Evolutionary conservation across 1,140 invertebrate species (phyloP), one percentile per base, ranked within the genome.

Genomic region (Sycophaga agraensis): DNA sequence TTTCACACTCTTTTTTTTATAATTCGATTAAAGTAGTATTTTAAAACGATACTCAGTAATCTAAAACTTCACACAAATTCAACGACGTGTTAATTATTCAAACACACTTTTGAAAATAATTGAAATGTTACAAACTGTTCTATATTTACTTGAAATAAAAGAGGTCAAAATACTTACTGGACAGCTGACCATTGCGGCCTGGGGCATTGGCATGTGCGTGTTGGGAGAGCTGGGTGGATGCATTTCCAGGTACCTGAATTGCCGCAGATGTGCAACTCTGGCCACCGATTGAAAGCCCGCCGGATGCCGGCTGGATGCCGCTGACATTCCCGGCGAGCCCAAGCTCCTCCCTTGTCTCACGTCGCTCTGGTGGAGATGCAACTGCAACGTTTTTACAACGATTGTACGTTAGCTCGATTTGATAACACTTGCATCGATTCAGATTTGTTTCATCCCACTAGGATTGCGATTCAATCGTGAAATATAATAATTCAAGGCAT

Each of bases 291-390:
- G 46, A n/a, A 16, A 14, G n/a, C 4, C 24, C 1, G 12, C 19
- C 19, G 5, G 28, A n/a, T 7, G 37, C 37, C 14, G 46, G 8
- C 5, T 11, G 5, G 24, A n/a, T 8, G 46, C n/a, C 8, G 12
- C 42, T 26, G 42, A 24, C 28, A 49, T 57, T 56, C 53, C 8
- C 73, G 61, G 66, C 68, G 37, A 71, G 66, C 14, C 68, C 74
- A 19, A 71, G 68, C 56, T 82, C 79, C 59, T 82, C 83, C 59
- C 76, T 77, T 59, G 70, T 68, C 22, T 74, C 78, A 68, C 81
- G 71, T 73, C 76, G 77, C 62, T 85, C 84, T 53, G 84, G 84
- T 57, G 84, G 84, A 70, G 84, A 85, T 70, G 84, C 84, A 77
- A 85, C 84, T 85, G 81, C 0, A 84, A 84, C 21, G 16, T 51